Base-by-base conservation (phyloP, 2,113 vertebrate genomes). In the Tauraco erythrolophus region DNA sequence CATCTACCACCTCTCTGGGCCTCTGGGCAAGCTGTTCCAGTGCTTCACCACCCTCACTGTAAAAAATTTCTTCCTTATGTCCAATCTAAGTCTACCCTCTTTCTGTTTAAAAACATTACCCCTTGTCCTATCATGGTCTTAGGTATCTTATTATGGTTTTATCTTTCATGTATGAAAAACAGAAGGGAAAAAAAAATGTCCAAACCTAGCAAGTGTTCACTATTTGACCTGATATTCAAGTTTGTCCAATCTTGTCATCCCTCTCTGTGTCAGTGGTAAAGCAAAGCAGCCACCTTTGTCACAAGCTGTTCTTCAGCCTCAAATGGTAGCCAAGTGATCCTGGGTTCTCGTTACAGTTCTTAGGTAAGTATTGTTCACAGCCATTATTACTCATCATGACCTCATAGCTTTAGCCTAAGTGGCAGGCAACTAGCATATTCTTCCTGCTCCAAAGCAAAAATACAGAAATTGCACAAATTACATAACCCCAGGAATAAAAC, bases 351-450 rank as follows among this genome's bases (percentile, higher is more conserved):
- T 69, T 86, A 43, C 50, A 71, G 41, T 87, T 78, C 43, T 93
- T 75, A 87, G 56, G 45, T 81, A 86, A 58, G 33, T 71, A 70
- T 46, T 77, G 50, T 57, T 84, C 39, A 78, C 58, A 77, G 31
- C 35, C 79, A 82, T 91, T 91, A 79, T 87, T 84, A 91, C 48
- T 57, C 57, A 83, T 75, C 33, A 21, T 60, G 53, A 91, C 60
- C 48, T 87, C 66, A 54, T 19, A 64, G 12, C 16, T 92, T 70
- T 88, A 89, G 25, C 35, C 30, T 45, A 89, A 70, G 56, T 37
- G 21, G 12, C 43, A 84, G 19, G 23, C 68, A 94, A 45, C 75
- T 61, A 81, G 18, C 39, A n/a, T 19, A 56, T 51, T 30, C 41
- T 81, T 80, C 50, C 41, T 23, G 35, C 33, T 78, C 39, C 48